These are phyloP conservation scores for Atrichornis clamosus DNA, from an alignment of 2,113 vertebrate species.

Conservation along the genomic window DNA sequence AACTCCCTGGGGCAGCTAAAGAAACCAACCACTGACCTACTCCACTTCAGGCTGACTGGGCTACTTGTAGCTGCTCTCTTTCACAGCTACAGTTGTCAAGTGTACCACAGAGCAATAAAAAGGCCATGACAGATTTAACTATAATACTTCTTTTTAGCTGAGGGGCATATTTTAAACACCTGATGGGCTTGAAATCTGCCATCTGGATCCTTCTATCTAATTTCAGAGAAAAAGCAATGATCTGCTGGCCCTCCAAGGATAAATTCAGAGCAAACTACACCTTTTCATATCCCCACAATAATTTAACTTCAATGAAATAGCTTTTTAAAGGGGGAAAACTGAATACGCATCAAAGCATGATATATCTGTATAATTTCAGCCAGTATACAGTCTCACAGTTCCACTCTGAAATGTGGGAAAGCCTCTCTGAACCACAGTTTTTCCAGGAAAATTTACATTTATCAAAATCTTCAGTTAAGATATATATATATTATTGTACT, in stretches of 20 bases:
- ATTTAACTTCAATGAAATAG: constrained; percentile 50
- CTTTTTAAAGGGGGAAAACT: constrained; percentile 26
- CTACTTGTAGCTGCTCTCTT: constrained; percentile 14
- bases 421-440: neutral
- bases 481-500: neutral
- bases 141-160: constrained; percentile 47
- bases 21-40: neutral
- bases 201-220: constrained; percentile 56
- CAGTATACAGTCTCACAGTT: neutral
- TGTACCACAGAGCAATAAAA: constrained; percentile 52
- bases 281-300: constrained; percentile 43
- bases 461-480: neutral
- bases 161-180: constrained; percentile 62
- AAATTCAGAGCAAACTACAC: constrained; percentile 42
- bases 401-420: neutral
- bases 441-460: neutral
- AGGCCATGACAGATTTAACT: constrained; percentile 57
- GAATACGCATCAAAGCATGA: constrained; percentile 2
- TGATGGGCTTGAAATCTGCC: constrained; percentile 61
- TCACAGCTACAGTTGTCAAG: constrained; percentile 43
- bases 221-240: constrained; percentile 59
- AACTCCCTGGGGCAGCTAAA: neutral
- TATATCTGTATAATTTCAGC: constrained; percentile 46
- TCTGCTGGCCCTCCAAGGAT: constrained; percentile 42
- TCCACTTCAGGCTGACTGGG: neutral